Base-by-base conservation (phyloP, 2,888 invertebrate species). In the Crioceris asparagi region DNA sequence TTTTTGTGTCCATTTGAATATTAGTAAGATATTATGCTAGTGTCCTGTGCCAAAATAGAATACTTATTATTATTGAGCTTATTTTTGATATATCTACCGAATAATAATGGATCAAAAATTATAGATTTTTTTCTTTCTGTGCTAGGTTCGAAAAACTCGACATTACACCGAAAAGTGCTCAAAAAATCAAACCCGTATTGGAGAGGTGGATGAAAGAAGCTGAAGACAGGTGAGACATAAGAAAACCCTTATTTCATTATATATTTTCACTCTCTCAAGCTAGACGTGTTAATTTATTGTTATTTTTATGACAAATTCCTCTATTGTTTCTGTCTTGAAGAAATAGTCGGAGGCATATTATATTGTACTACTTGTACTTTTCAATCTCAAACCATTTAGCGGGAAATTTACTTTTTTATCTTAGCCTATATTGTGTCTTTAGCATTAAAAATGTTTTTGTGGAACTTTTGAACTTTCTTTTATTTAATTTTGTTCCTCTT, bases 201-300 rank as follows among this genome's bases (percentile, higher is more conserved):
- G 96, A 96, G 69, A 79, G 87, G 68, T 96, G 96, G 96, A 94
- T 96, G 93, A 86, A 86, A 68, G 94, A 96, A 69, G 94, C 94
- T 36, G 94, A 96, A 74, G 92, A 93, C 74, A 87, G 93, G 83
- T 93, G 39, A 44, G 44, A n/a, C n/a, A n/a, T n/a, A n/a, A n/a
- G n/a, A n/a, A n/a, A n/a, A n/a, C n/a, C n/a, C n/a, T n/a, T n/a
- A n/a, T n/a, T n/a, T n/a, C n/a, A n/a, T n/a, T n/a, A n/a, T n/a
- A n/a, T n/a, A n/a, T n/a, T n/a, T n/a, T n/a, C n/a, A n/a, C n/a
- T n/a, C n/a, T n/a, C n/a, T n/a, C n/a, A n/a, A n/a, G n/a, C n/a
- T n/a, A n/a, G n/a, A n/a, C n/a, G n/a, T n/a, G n/a, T n/a, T n/a
- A n/a, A n/a, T n/a, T n/a, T n/a, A n/a, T n/a, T n/a, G n/a, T n/a